These are phyloP conservation scores for Liasis olivaceus DNA, from an alignment of 2,797 vertebrate species.

Conservation along the genomic window DNA sequence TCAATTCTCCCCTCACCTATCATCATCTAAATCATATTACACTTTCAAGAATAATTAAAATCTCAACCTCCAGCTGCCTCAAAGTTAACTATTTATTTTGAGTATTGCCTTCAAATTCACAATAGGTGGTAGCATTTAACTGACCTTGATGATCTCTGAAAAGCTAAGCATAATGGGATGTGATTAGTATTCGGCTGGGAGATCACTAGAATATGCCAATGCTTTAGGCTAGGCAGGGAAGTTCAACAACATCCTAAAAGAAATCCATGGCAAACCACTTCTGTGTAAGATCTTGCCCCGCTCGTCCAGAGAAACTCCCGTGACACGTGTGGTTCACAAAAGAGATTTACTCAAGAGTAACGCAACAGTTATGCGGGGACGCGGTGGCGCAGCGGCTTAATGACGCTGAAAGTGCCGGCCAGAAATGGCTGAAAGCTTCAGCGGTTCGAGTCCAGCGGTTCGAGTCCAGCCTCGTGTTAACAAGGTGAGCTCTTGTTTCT, in stretches of 20 bases:
- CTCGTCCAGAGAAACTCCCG: no score
- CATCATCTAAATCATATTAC: not conserved
- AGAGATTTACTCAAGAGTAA: no score
- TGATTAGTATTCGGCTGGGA: not conserved
- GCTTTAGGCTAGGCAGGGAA: not conserved
- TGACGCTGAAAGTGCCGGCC: no score
- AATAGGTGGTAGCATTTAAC: not conserved
- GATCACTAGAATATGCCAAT: not conserved
- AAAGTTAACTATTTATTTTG: not conserved
- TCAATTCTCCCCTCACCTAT: not conserved
- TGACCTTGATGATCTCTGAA: not conserved
- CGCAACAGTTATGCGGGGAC: no score
- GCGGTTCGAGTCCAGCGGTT: no score
- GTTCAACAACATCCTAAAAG: not conserved
- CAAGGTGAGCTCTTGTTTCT: no score
- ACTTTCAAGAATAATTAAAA: not conserved
- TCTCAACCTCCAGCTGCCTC: not conserved
- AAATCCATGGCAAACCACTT: not conserved
- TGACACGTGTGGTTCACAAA: no score
- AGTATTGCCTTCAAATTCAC: not conserved
- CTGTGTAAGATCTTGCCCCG: no score
- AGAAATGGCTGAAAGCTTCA: no score
- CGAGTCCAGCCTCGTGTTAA: no score
- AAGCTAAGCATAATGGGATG: not conserved
- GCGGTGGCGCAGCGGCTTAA: no score